These are phyloP conservation scores for Rhabdomys dilectus DNA, from an alignment of 2,113 vertebrate species.

Conservation along the genomic window DNA sequence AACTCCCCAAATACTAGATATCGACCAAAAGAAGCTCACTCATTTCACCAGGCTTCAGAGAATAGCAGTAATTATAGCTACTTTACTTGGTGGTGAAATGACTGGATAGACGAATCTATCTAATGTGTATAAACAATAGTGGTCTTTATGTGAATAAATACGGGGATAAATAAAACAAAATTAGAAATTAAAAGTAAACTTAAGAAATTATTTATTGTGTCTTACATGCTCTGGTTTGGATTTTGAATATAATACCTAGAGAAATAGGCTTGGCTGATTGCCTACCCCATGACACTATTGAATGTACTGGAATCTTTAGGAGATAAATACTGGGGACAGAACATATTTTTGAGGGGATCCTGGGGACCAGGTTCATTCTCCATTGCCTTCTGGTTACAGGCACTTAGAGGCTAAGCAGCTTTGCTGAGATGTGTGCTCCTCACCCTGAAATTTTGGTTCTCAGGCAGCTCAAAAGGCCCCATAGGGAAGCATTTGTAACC, in stretches of 20 bases:
- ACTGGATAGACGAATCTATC: neutral
- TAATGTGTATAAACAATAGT: neutral
- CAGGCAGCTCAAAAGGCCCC: accelerated
- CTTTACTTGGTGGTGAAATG: neutral
- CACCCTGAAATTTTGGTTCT: neutral
- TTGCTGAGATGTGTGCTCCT: neutral
- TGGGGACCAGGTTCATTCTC: neutral
- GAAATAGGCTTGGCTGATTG: neutral
- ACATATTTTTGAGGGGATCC: too few relatives aligned
- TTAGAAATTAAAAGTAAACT: neutral
- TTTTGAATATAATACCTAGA: neutral
- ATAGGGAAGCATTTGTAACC: neutral
- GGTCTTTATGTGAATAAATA: neutral
- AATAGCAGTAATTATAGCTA: neutral
- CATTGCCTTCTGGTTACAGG: too few relatives aligned
- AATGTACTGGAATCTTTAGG: neutral
- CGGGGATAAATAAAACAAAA: neutral
- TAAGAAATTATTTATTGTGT: neutral
- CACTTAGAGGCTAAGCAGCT: neutral
- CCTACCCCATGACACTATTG: too few relatives aligned
- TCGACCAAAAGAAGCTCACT: neutral
- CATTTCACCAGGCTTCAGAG: neutral
- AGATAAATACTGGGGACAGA: neutral
- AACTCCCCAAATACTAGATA: neutral
- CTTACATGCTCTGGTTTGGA: neutral